Evolutionary conservation across 2,113 vertebrate genomes (phyloP), one percentile per base, ranked within the genome.

Genomic region (Rhinoderma darwinii): DNA sequence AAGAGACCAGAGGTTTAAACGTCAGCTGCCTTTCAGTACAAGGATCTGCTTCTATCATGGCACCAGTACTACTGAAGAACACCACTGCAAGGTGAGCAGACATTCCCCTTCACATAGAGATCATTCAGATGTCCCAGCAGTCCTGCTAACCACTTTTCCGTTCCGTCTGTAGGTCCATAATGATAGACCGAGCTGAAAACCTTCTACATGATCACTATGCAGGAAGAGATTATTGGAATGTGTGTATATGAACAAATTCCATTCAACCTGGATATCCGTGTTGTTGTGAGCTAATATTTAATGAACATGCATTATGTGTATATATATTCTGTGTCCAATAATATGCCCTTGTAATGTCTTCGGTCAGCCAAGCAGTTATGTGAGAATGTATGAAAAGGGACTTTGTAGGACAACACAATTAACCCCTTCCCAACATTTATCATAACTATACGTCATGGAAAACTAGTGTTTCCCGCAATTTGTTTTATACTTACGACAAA

Each of bases 161-260:
- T 83, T 90, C 25, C 86, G 89, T 90, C 88, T 84, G 81, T 76
- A 97, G 96, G 92, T 97, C 96, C 54, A 95, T 99, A 90, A 97
- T 99, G 97, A 88, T 99, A 76, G 98, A 99, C 93, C 93, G 98
- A 93, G 97, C 98, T 9, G 98, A 99, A 91, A 98, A 97, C 54
- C 95, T 99, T 39, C 97, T 99, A 14, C 98, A 99, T 51, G 97
- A 99, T 90, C 96, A 98, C 89, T 99, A 99, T 9, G 97, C 97
- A 79, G 97, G 97, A 32, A 98, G 96, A 89, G 96, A 97, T 89
- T 99, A 99, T 90, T 99, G 98, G 98, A 95, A 99, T 88, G 98
- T 99, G 93, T 97, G 98, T 97, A 91, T 88, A 59, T 35, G 20
- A 43, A 30, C 4, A 44, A 39, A 20, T 76, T 14, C 11, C n/a